phyloP scores from a whole-genome alignment of 2,888 invertebrate genomes.

The Pollenia labialis region DNA sequence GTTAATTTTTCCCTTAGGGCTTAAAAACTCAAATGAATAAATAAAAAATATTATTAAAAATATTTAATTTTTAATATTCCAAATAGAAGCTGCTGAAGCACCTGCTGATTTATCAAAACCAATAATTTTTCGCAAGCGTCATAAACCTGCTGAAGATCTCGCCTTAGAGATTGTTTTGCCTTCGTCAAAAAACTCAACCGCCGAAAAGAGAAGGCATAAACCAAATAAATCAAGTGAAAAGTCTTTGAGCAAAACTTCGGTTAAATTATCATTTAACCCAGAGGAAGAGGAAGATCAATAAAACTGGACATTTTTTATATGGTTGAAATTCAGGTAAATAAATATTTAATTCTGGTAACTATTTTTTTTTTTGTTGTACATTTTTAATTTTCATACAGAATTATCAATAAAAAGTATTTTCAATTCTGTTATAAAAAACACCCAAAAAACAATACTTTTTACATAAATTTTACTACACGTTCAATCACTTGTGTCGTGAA shows the following conservation, averaged over 20 bases:
- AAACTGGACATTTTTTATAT: slow-evolving; percentile 25
- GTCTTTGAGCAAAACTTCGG: slow-evolving; percentile 73
- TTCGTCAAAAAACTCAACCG: slow-evolving; percentile 73
- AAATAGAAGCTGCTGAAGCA: slow-evolving; percentile 86
- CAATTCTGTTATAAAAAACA: too few species aligned
- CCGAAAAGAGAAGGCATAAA: slow-evolving; percentile 70
- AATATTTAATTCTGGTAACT: neutral
- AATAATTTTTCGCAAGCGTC: slow-evolving; percentile 85
- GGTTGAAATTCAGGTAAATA: slow-evolving; percentile 42
- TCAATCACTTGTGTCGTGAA: too few species aligned
- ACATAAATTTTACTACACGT: too few species aligned
- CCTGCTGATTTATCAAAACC: slow-evolving; percentile 87
- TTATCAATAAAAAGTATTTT: too few species aligned
- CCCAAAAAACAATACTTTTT: too few species aligned
- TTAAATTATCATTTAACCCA: slow-evolving; percentile 85
- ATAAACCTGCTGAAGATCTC: slow-evolving; percentile 49
- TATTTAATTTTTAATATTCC: slow-evolving; percentile 1
- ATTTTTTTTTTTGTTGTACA: neutral
- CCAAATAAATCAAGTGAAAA: slow-evolving; percentile 78
- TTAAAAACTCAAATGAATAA: neutral
- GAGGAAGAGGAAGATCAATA: slow-evolving; percentile 80
- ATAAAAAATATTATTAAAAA: neutral
- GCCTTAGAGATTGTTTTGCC: slow-evolving; percentile 18
- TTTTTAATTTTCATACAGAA: too few species aligned
- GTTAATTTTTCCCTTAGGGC: too few species aligned